Evolutionary conservation across 2,113 vertebrate genomes (phyloP).

Genomic region (Xenopus borealis): DNA sequence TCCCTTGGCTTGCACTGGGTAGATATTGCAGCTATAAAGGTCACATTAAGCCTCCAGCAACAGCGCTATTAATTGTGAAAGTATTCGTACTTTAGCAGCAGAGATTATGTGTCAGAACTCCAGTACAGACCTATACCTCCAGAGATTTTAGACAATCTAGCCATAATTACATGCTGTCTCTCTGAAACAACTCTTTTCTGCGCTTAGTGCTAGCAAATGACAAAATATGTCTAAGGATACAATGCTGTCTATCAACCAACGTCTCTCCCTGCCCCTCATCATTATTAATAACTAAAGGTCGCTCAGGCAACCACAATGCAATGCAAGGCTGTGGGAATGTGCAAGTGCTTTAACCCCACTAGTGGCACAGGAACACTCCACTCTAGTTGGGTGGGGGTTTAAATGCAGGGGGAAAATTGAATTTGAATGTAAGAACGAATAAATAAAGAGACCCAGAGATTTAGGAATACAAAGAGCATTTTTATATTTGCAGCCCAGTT

Average conservation of each 20-base stretch:
- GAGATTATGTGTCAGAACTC: background rate
- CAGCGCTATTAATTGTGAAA: conserved; percentile 16
- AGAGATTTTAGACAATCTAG: conserved; percentile 10
- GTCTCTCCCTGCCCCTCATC: conserved; percentile 22
- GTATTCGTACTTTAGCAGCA: background rate
- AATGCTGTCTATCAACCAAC: conserved; percentile 40
- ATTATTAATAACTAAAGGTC: conserved; percentile 33
- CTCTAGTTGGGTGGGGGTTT: too few relatives aligned
- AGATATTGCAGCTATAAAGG: conserved; percentile 9
- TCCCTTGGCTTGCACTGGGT: background rate
- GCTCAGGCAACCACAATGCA: background rate
- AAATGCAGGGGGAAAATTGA: too few relatives aligned
- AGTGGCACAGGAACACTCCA: background rate
- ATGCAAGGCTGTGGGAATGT: conserved; percentile 4
- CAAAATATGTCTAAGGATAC: conserved; percentile 28
- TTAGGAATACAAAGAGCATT: background rate
- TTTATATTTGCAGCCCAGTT: background rate
- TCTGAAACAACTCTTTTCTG: conserved; percentile 18
- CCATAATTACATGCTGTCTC: conserved; percentile 24
- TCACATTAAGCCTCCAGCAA: conserved; percentile 25
- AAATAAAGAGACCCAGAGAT: too few relatives aligned
- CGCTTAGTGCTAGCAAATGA: conserved; percentile 21
- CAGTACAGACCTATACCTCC: conserved; percentile 12
- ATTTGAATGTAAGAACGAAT: too few relatives aligned
- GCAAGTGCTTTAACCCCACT: conserved; percentile 11